These are phyloP conservation scores for Tamandua tetradactyla DNA, from an alignment of 2,797 vertebrate species.

Conservation along the genomic window DNA sequence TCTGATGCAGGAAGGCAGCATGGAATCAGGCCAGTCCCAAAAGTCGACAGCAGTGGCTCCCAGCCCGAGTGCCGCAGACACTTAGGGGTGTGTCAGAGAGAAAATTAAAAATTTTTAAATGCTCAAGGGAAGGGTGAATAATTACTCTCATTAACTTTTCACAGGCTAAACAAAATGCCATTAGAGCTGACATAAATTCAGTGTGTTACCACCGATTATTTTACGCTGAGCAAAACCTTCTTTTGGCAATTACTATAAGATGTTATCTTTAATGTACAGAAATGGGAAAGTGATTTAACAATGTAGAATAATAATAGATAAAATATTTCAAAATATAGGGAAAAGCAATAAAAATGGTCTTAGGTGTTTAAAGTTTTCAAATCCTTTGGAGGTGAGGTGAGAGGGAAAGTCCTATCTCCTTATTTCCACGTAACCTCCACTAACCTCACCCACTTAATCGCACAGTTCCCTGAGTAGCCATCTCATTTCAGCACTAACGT, in stretches of 20 bases:
- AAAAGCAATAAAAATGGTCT: neutral
- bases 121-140: neutral
- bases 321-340: neutral
- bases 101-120: neutral
- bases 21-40: neutral
- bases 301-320: neutral
- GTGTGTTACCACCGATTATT: neutral
- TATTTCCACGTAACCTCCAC: neutral
- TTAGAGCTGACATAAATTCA: neutral
- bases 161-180: neutral
- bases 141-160: neutral
- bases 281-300: slow-evolving; percentile 6
- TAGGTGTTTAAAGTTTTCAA: neutral
- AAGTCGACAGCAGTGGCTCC: neutral
- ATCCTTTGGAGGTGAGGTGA: neutral
- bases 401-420: neutral
- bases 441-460: neutral
- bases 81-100: neutral
- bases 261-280: slow-evolving; percentile 17
- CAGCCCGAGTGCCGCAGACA: neutral
- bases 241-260: neutral
- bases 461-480: neutral
- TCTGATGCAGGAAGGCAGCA: neutral
- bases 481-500: neutral
- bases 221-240: neutral